phyloP scores from a whole-genome alignment of 2,797 vertebrate species.

The Eutrigla gurnardus region DNA sequence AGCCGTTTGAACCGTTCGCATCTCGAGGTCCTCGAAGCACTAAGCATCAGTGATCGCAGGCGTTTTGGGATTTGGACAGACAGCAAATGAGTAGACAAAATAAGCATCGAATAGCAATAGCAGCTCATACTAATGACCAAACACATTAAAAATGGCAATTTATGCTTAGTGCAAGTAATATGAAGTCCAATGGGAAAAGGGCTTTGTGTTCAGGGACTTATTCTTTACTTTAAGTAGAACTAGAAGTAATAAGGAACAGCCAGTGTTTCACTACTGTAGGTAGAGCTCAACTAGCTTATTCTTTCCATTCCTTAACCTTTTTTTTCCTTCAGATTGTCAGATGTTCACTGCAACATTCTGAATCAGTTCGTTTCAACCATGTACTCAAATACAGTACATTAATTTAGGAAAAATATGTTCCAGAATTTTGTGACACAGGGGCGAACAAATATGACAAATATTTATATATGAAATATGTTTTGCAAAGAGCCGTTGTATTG shows the following conservation, averaged over 20 bases:
- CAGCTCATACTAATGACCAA: conserved; percentile 31
- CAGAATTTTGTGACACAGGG: background rate
- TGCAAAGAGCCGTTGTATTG: background rate
- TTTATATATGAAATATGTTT: background rate
- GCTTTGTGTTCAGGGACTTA: conserved; percentile 1
- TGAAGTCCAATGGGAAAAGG: background rate
- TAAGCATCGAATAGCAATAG: conserved; percentile 32
- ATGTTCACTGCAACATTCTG: background rate
- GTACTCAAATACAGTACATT: background rate
- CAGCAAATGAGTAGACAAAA: conserved; percentile 25
- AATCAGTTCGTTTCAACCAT: background rate
- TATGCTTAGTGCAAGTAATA: conserved; percentile 15
- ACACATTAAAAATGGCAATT: conserved; percentile 26
- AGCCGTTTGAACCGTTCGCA: conserved; percentile 43
- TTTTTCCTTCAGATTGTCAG: background rate
- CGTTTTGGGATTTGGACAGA: conserved; percentile 49
- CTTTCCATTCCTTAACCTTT: background rate
- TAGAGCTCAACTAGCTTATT: background rate
- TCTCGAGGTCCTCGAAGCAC: conserved; percentile 48
- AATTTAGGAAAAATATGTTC: background rate
- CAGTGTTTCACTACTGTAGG: background rate
- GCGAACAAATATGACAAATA: background rate
- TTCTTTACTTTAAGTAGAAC: background rate
- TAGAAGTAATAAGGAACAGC: conserved; percentile 1
- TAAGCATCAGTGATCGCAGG: conserved; percentile 50